Conservation (phyloP, 2,113 vertebrate species). For the Clarias batrachus region DNA sequence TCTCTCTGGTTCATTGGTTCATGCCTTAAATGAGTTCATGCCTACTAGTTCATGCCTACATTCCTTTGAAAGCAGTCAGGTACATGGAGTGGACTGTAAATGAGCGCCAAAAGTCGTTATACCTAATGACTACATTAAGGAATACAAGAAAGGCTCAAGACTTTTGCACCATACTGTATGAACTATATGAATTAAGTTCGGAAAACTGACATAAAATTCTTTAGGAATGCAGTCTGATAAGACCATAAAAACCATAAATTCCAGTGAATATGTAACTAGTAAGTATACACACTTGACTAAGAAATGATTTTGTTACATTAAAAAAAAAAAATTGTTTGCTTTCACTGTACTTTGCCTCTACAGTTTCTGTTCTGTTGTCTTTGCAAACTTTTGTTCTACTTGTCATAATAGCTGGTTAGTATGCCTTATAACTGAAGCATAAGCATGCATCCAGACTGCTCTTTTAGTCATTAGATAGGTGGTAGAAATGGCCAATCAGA, state of each 20-base stretch:
- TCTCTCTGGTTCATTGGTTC: too few relatives aligned
- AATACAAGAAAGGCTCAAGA: too few relatives aligned
- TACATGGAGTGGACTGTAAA: too few relatives aligned
- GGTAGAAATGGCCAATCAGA: slow-evolving; percentile 77
- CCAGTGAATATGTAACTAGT: neutral
- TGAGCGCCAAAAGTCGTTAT: too few relatives aligned
- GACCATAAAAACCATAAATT: neutral
- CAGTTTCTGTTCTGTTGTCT: neutral
- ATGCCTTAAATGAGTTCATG: too few relatives aligned
- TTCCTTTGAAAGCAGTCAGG: too few relatives aligned
- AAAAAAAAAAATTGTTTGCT: neutral
- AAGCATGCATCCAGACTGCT: neutral
- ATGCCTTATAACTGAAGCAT: neutral
- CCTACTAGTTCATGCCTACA: too few relatives aligned
- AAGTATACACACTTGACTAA: neutral
- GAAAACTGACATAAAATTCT: neutral
- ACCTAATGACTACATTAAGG: too few relatives aligned
- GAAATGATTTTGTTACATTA: neutral
- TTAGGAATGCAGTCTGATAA: neutral
- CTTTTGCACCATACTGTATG: neutral
- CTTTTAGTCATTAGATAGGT: slow-evolving; percentile 59
- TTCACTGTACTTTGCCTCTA: neutral
- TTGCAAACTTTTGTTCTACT: neutral
- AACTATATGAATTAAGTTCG: neutral
- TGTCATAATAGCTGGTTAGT: neutral